These are phyloP conservation scores for Cynodonichthys magdalenae DNA, from an alignment of 2,797 vertebrate species.

Conservation along the genomic window DNA sequence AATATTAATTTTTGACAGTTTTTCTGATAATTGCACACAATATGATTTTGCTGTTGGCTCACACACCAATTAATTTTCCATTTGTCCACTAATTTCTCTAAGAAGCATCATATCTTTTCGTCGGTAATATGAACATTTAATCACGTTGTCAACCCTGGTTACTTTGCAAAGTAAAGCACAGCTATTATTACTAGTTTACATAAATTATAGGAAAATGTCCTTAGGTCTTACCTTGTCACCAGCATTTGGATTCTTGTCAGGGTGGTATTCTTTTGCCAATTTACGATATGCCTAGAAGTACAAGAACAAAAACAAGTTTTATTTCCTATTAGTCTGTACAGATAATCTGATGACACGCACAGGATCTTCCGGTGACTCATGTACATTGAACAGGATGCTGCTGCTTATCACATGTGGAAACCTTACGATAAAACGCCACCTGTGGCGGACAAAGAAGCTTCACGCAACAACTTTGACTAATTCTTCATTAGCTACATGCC, in stretches of 20 bases:
- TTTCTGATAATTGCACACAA: too few species aligned
- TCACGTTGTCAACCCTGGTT: too few species aligned
- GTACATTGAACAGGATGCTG: neutral
- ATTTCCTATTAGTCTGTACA: neutral
- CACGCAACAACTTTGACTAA: neutral
- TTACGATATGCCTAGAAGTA: constrained; percentile 90
- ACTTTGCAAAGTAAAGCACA: too few species aligned
- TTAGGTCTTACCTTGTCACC: constrained; percentile 91
- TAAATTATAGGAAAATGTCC: neutral
- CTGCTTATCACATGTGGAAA: constrained; percentile 15
- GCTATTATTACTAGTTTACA: too few species aligned
- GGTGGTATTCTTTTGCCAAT: constrained; percentile 97
- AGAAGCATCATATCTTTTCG: too few species aligned
- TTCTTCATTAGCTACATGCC: neutral
- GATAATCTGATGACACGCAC: neutral
- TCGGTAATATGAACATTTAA: too few species aligned
- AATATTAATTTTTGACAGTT: too few species aligned
- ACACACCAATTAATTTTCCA: too few species aligned
- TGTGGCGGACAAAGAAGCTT: too few species aligned
- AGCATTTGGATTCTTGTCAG: constrained; percentile 98
- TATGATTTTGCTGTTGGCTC: too few species aligned
- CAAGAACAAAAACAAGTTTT: neutral
- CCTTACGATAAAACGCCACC: neutral
- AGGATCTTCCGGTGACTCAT: neutral
- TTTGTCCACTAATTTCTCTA: too few species aligned